Conservation (phyloP, 2,113 vertebrate species). For the Corythaeola cristata region DNA sequence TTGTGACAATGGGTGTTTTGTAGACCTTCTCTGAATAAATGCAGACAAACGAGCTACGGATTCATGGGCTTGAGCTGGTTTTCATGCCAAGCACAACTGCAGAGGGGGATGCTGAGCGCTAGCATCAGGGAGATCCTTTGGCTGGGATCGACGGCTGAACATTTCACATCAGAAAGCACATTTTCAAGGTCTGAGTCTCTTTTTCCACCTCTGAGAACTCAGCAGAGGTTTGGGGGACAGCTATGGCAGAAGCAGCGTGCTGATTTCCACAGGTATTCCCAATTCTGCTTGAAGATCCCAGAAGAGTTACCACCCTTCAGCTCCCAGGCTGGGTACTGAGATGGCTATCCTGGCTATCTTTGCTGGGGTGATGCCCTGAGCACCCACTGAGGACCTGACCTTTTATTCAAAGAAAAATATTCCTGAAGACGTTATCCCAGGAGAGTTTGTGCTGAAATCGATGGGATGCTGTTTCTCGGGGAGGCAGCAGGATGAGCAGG, state of each 20-base stretch:
- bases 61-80: neutral
- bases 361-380: neutral
- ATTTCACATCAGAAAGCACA: neutral
- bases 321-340: neutral
- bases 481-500: neutral
- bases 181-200: neutral
- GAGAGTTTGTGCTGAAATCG: accelerated
- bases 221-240: neutral
- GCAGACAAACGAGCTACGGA: neutral
- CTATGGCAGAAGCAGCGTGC: neutral
- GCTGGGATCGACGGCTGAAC: neutral
- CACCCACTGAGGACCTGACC: neutral
- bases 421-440: neutral
- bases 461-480: neutral
- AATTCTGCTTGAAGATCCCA: neutral
- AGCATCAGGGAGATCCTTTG: neutral
- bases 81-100: neutral
- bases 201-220: neutral
- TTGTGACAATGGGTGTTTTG: neutral
- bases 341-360: neutral
- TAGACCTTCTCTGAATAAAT: neutral
- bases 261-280: neutral
- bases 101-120: neutral
- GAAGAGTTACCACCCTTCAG: neutral
- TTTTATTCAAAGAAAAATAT: neutral